Percentiles rank a stretch among this genome's conserved stretches.
phyloP scores from a whole-genome alignment of 2,113 vertebrate species.

The Ptilorrhoa leucosticta region DNA sequence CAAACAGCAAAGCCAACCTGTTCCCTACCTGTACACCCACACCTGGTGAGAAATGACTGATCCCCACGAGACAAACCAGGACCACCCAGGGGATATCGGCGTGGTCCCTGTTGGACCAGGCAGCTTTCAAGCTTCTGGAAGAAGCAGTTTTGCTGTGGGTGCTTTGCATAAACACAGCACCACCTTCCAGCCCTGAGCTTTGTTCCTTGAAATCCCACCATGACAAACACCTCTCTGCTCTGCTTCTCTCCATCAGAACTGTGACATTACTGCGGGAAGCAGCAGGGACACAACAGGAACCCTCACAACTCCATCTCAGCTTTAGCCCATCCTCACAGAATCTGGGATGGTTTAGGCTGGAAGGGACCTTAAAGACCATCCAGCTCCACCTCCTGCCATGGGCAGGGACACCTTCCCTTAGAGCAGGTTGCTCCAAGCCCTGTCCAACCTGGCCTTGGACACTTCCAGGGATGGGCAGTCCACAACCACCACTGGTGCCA shows the following conservation, averaged over 20 bases:
- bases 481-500: rapidly evolving
- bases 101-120: not conserved
- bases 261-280: rapidly evolving
- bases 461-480: not conserved
- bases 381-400: not conserved
- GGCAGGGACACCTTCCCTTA: not conserved
- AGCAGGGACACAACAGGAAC: not conserved
- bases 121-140: not conserved
- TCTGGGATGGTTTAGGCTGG: not conserved
- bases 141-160: not conserved
- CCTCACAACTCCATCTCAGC: not conserved
- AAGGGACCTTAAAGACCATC: not conserved
- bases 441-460: rapidly evolving
- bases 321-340: not conserved
- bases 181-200: not conserved
- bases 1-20: not conserved
- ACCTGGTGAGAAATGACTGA: not conserved
- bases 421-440: not conserved
- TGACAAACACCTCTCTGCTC: not conserved
- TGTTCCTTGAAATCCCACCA: not conserved
- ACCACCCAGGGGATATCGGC: not conserved
- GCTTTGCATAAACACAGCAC: not conserved
- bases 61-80: not conserved
- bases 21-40: not conserved
- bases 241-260: not conserved